phyloP scores from a whole-genome alignment of 2,888 invertebrate genomes.

The Yponomeuta plumbellus region DNA sequence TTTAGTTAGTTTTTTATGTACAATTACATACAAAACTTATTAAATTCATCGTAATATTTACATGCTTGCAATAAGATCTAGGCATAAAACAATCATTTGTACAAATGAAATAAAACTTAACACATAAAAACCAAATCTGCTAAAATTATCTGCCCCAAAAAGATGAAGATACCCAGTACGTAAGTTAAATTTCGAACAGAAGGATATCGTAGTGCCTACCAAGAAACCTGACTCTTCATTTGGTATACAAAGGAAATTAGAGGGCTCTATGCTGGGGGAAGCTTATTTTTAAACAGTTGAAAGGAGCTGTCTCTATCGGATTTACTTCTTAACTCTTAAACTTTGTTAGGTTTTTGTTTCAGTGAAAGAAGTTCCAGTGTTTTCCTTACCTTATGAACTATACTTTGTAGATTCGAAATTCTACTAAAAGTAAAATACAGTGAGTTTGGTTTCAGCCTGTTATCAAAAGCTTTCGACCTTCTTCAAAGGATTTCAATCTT shows the following conservation, averaged over 20 bases:
- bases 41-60: too few species aligned
- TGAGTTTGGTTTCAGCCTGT: background rate
- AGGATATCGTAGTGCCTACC: constrained; percentile 49
- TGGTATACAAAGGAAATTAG: constrained; percentile 48
- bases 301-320: background rate
- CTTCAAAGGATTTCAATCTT: background rate
- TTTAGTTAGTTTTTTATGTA: too few species aligned
- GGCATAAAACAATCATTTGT: too few species aligned
- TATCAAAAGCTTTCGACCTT: background rate
- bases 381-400: background rate
- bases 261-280: constrained; percentile 43
- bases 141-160: background rate
- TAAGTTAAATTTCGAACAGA: constrained; percentile 23
- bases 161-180: background rate
- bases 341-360: background rate
- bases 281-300: constrained; percentile 24
- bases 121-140: background rate
- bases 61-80: too few species aligned
- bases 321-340: constrained; percentile 5
- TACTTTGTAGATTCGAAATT: background rate
- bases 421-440: background rate
- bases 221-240: constrained; percentile 39
- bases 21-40: too few species aligned
- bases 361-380: background rate
- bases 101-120: background rate